Evolutionary conservation across 2,888 invertebrate genomes (phyloP).

Genomic region (Zelleria hepariella): DNA sequence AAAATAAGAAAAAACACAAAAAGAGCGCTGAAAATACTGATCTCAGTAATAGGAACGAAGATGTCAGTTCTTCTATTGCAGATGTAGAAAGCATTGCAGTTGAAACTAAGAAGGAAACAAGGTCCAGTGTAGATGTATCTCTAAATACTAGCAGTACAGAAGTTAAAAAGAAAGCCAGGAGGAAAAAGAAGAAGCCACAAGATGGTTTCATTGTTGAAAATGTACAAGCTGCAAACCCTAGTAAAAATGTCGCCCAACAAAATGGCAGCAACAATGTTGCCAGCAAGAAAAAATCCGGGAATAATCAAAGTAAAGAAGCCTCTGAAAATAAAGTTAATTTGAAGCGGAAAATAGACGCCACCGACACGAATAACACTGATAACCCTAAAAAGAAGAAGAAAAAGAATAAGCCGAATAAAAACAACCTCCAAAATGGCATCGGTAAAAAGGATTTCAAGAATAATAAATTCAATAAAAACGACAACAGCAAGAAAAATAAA

Average conservation of each 20-base stretch:
- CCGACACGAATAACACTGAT: slow-evolving; percentile 7
- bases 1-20: slow-evolving; percentile 16
- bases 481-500: slow-evolving; percentile 19
- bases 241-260: slow-evolving; percentile 19
- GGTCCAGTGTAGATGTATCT: background rate
- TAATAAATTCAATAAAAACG: slow-evolving; percentile 22
- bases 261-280: background rate
- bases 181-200: slow-evolving; percentile 33
- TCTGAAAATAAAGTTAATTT: slow-evolving; percentile 12
- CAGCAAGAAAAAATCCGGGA: background rate
- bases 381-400: slow-evolving; percentile 25
- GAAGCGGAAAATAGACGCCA: slow-evolving; percentile 20
- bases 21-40: background rate
- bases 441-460: slow-evolving; percentile 13
- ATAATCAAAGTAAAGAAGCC: slow-evolving; percentile 20
- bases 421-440: slow-evolving; percentile 10
- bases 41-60: background rate
- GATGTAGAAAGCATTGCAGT: slow-evolving; percentile 5
- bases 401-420: slow-evolving; percentile 15
- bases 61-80: background rate
- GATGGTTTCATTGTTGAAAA: slow-evolving; percentile 26
- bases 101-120: background rate
- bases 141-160: slow-evolving; percentile 1
- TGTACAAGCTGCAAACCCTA: slow-evolving; percentile 26
- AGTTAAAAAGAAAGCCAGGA: slow-evolving; percentile 18